Conservation (phyloP, 2,797 vertebrate genomes). For the Enoplosus armatus region DNA sequence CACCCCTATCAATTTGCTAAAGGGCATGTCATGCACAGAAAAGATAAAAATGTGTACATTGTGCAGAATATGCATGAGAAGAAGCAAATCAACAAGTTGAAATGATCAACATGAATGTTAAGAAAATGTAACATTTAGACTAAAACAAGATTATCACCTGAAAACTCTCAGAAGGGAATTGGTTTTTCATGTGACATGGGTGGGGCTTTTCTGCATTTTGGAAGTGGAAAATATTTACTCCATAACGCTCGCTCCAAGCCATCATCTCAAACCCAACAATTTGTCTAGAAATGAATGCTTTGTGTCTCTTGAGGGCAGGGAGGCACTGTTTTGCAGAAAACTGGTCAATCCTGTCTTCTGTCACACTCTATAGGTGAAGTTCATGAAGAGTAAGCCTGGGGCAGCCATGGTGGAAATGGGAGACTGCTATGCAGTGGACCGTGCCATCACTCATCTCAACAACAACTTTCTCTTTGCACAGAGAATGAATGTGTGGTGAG, state of each 20-base stretch:
- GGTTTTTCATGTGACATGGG: neutral
- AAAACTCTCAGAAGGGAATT: no score
- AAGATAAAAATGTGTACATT: neutral
- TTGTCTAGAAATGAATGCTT: neutral
- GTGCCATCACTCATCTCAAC: conserved; percentile 95
- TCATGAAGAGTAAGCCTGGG: conserved; percentile 98
- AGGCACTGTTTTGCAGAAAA: accelerated
- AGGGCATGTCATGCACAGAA: neutral
- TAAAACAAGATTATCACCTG: no score
- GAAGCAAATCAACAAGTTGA: neutral
- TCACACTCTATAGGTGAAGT: conserved; percentile 88
- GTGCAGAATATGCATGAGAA: neutral
- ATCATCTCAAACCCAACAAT: accelerated
- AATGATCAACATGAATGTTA: no score
- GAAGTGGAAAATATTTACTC: neutral
- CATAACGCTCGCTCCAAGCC: neutral
- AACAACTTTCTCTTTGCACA: conserved; percentile 96
- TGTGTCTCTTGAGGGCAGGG: neutral
- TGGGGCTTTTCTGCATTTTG: neutral
- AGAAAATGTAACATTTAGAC: no score
- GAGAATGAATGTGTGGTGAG: conserved; percentile 95
- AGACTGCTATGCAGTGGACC: conserved; percentile 94
- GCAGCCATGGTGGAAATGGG: conserved; percentile 98
- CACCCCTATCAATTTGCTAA: neutral
- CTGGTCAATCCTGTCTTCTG: neutral